phyloP scores from a whole-genome alignment of 2,113 vertebrate species.

The Riparia riparia region DNA sequence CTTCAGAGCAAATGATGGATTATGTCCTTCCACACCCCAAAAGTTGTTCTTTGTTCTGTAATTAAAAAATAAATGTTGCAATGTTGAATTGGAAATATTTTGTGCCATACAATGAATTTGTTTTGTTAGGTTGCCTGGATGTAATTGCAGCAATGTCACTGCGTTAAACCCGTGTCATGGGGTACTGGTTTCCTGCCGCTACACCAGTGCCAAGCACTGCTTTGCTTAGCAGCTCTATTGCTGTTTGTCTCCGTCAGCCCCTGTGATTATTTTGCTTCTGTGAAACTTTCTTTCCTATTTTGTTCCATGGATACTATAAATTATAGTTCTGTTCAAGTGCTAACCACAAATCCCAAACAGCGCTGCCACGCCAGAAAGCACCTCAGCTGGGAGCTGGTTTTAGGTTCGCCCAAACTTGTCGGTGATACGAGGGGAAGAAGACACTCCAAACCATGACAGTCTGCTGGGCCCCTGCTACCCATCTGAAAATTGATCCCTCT shows the following conservation, averaged over 20 bases:
- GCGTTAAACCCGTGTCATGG: conserved; percentile 4
- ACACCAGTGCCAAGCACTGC: background rate
- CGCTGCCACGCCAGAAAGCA: background rate
- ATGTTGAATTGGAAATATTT: conserved; percentile 47
- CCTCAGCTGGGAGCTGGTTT: background rate
- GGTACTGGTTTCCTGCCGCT: conserved; percentile 16
- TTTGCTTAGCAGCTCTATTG: conserved; percentile 26
- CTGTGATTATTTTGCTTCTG: conserved; percentile 48
- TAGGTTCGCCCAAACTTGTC: background rate
- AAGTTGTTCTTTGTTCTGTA: background rate
- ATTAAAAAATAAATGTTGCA: conserved; percentile 67
- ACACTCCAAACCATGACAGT: conserved; percentile 1
- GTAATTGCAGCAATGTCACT: conserved; percentile 24
- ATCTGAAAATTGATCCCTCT: conserved; percentile 72
- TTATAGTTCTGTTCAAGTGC: background rate
- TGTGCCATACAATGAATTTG: conserved; percentile 26
- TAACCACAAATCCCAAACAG: conserved; percentile 32
- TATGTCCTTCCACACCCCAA: conserved; percentile 47
- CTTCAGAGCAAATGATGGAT: conserved; percentile 51
- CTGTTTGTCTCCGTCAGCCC: conserved; percentile 28
- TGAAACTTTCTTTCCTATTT: background rate
- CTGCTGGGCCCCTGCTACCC: conserved; percentile 11
- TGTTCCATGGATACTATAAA: conserved; percentile 11
- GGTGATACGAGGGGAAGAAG: background rate
- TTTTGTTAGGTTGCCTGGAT: conserved; percentile 61